These are phyloP conservation scores for Dasyurus viverrinus DNA, from an alignment of 2,113 vertebrate genomes.

Conservation along the genomic window DNA sequence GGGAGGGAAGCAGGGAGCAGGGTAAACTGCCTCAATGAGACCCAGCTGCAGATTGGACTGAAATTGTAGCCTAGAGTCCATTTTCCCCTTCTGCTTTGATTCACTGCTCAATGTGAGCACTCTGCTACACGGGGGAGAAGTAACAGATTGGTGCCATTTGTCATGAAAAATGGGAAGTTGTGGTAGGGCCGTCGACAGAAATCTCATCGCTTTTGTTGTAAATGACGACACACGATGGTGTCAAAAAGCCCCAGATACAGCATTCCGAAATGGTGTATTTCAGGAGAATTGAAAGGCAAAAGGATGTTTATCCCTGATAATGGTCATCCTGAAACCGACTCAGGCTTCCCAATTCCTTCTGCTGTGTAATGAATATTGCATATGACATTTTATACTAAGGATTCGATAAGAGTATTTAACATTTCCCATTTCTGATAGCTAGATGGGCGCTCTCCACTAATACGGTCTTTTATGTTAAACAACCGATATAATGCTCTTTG, in stretches of 20 bases:
- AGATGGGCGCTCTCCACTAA: conserved; percentile 75
- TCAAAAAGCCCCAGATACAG: conserved; percentile 67
- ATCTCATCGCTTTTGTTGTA: conserved; percentile 57
- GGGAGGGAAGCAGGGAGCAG: too few relatives aligned
- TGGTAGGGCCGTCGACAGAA: conserved; percentile 53
- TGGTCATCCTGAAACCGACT: conserved; percentile 83
- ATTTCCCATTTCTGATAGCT: conserved; percentile 82
- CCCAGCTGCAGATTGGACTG: not conserved
- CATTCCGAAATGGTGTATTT: conserved; percentile 82
- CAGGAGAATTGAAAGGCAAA: conserved; percentile 81
- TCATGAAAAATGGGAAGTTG: conserved; percentile 60
- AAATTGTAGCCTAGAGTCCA: not conserved
- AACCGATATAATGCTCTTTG: conserved; percentile 65
- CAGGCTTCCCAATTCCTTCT: conserved; percentile 84
- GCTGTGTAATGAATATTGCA: conserved; percentile 86
- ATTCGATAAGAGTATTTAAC: conserved; percentile 84
- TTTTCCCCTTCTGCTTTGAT: not conserved
- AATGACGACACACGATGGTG: conserved; percentile 60
- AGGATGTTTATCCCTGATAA: conserved; percentile 81
- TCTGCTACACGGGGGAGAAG: not conserved
- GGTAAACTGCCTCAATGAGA: not conserved
- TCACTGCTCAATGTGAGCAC: conserved; percentile 19
- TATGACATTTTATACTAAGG: conserved; percentile 81
- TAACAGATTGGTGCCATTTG: conserved; percentile 40
- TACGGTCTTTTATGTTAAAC: conserved; percentile 70